Evolutionary conservation across 2,888 invertebrate genomes (phyloP).

Genomic region (Hesperia comma): DNA sequence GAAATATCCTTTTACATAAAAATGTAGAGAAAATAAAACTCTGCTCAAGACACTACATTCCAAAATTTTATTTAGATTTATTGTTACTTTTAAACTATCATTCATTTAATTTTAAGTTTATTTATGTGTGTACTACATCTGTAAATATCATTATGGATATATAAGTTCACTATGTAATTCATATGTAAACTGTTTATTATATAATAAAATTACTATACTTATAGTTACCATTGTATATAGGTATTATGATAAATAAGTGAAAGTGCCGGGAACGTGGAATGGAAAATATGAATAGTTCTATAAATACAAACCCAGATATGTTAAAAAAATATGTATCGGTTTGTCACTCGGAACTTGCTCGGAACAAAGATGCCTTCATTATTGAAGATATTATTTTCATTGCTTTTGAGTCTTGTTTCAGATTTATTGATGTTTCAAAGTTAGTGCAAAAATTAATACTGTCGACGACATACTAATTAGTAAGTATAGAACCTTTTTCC

Average conservation of each 20-base stretch:
- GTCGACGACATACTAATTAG: too few species aligned
- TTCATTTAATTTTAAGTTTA: slow-evolving; percentile 18
- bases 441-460: too few species aligned
- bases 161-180: not conserved
- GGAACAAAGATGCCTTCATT: too few species aligned
- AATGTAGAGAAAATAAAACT: too few species aligned
- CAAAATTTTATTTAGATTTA: not conserved
- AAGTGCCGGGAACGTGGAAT: slow-evolving; percentile 81
- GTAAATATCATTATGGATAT: slow-evolving; percentile 17
- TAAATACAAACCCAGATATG: not conserved
- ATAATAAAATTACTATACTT: slow-evolving; percentile 34
- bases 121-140: slow-evolving; percentile 4
- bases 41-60: slow-evolving; percentile 23
- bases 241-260: slow-evolving; percentile 39
- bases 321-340: not conserved
- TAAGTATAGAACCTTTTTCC: too few species aligned
- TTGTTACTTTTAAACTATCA: not conserved
- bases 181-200: slow-evolving; percentile 9
- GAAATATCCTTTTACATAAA: too few species aligned
- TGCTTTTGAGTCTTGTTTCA: too few species aligned
- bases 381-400: too few species aligned
- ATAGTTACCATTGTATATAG: slow-evolving; percentile 60
- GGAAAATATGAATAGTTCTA: slow-evolving; percentile 17
- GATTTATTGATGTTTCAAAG: too few species aligned
- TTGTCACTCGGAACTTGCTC: too few species aligned